Evolutionary conservation across 2,113 vertebrate genomes (phyloP), one percentile per base, ranked within the genome.

Genomic region (Abramis brama): DNA sequence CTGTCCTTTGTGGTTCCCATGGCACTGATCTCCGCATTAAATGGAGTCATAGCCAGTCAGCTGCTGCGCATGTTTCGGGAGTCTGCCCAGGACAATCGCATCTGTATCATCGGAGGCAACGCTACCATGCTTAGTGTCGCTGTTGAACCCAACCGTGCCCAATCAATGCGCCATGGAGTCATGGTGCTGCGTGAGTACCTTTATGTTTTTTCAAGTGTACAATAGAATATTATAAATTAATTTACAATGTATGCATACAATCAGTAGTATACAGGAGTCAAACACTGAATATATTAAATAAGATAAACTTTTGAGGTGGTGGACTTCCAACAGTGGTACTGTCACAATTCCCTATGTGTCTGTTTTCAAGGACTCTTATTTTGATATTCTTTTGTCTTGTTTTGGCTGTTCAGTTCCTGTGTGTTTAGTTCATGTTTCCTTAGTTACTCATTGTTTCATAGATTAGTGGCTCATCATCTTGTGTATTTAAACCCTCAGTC

Each of bases 1-100:
- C 94, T 96, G 91, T 99, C 98, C 83, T 99, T 99, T 1, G 91
- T 99, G 82, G 91, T 98, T 75, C 98, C 98, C 68, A 98, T 99
- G 98, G 93, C 94, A 0, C 92, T 95, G 91, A 98, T 99, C 79
- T 98, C 98, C 0, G 90, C 94, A 80, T 93, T 99, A 88, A 99
- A 99, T 87, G 97, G 96, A 25, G 39, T 98, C 91, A 99, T 99
- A 0, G 98, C 97, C 93, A 98, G 97, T 92, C 97, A 99, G 91
- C 96, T 99, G 84, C 94, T 97, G 12, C 86, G 94, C 66, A 99
- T 97, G 97, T 97, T 97, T 87, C 95, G 87, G 21, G 97, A 99
- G 89, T 96, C 97, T 0, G 95, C 96, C 2, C 96, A 97, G 90
- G 98, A 97, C 13, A 97, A 95, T 92, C 96, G 94, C 6, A 92